Evolutionary conservation across 1,140 invertebrate genomes (phyloP).

Genomic region (Drosophila quadrilineata): DNA sequence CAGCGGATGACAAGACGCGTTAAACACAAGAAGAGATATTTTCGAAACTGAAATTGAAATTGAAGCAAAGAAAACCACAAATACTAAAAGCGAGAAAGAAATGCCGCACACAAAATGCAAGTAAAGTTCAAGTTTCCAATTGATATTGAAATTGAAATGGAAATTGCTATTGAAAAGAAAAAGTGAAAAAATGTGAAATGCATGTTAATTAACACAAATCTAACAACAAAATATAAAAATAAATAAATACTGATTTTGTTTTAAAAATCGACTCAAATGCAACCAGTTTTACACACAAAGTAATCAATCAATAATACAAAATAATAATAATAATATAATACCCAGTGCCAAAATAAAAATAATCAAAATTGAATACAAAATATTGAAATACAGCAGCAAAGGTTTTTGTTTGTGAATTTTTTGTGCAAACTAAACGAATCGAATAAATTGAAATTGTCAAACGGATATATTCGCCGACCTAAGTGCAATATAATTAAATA

Average conservation of each 20-base stretch:
- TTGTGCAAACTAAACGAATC: slow-evolving; percentile 54
- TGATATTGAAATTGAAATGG: slow-evolving; percentile 18
- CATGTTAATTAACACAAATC: no score
- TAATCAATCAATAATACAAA: background rate
- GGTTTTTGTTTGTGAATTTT: no score
- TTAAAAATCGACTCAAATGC: slow-evolving; percentile 64
- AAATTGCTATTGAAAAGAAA: slow-evolving; percentile 41
- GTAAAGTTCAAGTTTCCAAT: slow-evolving; percentile 23
- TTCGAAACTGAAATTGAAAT: slow-evolving; percentile 12
- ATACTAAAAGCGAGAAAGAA: slow-evolving; percentile 32
- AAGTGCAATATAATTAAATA: slow-evolving; percentile 56
- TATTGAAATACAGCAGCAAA: no score
- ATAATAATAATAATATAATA: slow-evolving; percentile 5
- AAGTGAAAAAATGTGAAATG: slow-evolving; percentile 22
- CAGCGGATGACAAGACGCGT: slow-evolving; percentile 53
- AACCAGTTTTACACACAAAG: slow-evolving; percentile 34
- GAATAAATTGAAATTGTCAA: slow-evolving; percentile 53
- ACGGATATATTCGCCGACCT: slow-evolving; percentile 23
- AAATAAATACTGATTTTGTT: slow-evolving; percentile 64
- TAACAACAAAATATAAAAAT: slow-evolving; percentile 17
- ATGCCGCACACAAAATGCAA: slow-evolving; percentile 41
- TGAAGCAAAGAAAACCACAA: slow-evolving; percentile 18
- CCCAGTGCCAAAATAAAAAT: slow-evolving; percentile 26
- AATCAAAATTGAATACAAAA: slow-evolving; percentile 8
- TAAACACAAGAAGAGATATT: slow-evolving; percentile 28